Percentiles rank a stretch among this genome's conserved stretches.
These are phyloP conservation scores for Drosophila sp. DNA, from an alignment of 1,140 invertebrate species.

Conservation along the genomic window DNA sequence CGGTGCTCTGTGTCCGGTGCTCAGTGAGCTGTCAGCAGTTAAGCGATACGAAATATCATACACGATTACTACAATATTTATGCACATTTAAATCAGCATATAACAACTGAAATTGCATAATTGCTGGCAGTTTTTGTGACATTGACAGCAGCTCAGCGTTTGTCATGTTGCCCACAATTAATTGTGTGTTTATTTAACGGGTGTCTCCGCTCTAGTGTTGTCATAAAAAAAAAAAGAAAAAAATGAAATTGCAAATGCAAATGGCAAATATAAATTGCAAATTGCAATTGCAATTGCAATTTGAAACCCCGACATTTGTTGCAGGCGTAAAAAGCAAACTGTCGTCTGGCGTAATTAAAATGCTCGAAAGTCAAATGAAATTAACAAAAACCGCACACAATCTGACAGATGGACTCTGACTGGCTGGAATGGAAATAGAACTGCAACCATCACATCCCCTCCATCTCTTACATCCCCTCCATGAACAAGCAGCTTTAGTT, in stretches of 20 bases:
- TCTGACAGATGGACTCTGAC: slow-evolving; percentile 10
- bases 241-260: background rate
- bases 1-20: background rate
- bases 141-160: slow-evolving; percentile 29
- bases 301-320: slow-evolving; percentile 24
- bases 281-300: slow-evolving; percentile 49
- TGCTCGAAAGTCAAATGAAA: slow-evolving; percentile 54
- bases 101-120: slow-evolving; percentile 17
- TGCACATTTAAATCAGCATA: slow-evolving; percentile 35
- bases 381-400: slow-evolving; percentile 50
- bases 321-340: slow-evolving; percentile 34
- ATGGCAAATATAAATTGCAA: slow-evolving; percentile 20
- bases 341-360: slow-evolving; percentile 54
- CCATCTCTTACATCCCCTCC: background rate
- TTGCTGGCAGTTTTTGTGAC: slow-evolving; percentile 36
- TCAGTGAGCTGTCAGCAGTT: slow-evolving; percentile 17
- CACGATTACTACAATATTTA: slow-evolving; percentile 26
- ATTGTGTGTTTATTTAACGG: slow-evolving; percentile 67
- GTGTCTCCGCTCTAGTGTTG: background rate
- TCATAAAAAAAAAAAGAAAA: background rate
- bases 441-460: background rate
- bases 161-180: slow-evolving; percentile 63
- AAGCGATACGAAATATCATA: slow-evolving; percentile 30
- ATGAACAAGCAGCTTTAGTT: background rate
- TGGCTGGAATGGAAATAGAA: slow-evolving; percentile 1